Evolutionary conservation across 92 coral and sea anemone genomes (phyloP).

Genomic region (Paramuricea clavata): DNA sequence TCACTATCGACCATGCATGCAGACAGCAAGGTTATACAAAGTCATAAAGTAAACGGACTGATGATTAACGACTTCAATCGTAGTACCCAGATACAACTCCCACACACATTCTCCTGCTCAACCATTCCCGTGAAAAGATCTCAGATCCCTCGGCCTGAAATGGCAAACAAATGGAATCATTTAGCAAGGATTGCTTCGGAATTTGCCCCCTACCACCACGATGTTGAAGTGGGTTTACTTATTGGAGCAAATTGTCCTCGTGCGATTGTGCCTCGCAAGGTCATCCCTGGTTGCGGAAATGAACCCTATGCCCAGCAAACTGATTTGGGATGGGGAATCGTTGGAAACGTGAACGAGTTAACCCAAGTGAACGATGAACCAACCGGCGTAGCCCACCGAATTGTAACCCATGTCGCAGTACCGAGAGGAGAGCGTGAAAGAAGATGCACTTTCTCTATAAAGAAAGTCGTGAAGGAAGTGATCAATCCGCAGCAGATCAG

Average conservation of each 20-base stretch:
- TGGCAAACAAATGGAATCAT: too few species aligned
- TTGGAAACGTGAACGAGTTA: not conserved
- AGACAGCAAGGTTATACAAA: conserved; percentile 39
- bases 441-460: conserved; percentile 42
- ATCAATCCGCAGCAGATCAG: conserved; percentile 57
- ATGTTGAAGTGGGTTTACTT: not conserved
- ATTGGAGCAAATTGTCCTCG: conserved; percentile 12
- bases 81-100: conserved; percentile 47
- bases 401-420: not conserved
- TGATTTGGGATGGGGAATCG: conserved; percentile 17
- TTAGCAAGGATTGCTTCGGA: not conserved
- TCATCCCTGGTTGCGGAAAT: not conserved
- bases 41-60: conserved; percentile 61
- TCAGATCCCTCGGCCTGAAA: conserved; percentile 61
- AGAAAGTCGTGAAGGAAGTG: conserved; percentile 59
- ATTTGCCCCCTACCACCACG: not conserved
- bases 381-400: not conserved
- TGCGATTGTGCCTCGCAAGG: not conserved
- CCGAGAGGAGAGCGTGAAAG: not conserved
- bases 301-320: conserved; percentile 18
- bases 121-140: conserved; percentile 47
- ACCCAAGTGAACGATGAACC: not conserved
- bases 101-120: conserved; percentile 46
- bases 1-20: conserved; percentile 67
- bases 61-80: conserved; percentile 46